Evolutionary conservation across 2,113 vertebrate genomes (phyloP).

Genomic region (Ammodytes dubius): DNA sequence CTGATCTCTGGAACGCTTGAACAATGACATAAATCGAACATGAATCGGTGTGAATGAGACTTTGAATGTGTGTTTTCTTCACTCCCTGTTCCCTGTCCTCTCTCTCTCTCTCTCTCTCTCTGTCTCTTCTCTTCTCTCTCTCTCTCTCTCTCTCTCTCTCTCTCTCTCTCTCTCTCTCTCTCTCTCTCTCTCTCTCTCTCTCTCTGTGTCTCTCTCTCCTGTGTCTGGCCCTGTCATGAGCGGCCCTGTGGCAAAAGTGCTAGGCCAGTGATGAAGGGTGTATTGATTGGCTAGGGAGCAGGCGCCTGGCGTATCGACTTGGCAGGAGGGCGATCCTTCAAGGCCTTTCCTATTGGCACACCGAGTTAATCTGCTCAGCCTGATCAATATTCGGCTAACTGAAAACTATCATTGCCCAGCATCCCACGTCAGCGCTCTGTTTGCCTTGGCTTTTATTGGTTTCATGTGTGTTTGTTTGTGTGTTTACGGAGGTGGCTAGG

Average conservation of each 20-base stretch:
- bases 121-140: constrained; percentile 36
- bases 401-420: constrained; percentile 79
- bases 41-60: constrained; percentile 18
- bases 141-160: constrained; percentile 11
- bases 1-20: constrained; percentile 28
- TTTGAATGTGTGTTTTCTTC: constrained; percentile 17
- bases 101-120: constrained; percentile 10
- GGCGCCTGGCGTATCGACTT: constrained; percentile 79
- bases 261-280: constrained; percentile 75
- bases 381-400: constrained; percentile 80
- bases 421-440: constrained; percentile 68
- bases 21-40: constrained; percentile 3
- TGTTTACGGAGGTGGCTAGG: constrained; percentile 53
- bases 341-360: constrained; percentile 80
- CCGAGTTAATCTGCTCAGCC: constrained; percentile 82
- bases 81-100: not conserved
- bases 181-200: constrained; percentile 10
- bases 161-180: constrained; percentile 37
- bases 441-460: constrained; percentile 66
- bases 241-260: constrained; percentile 57
- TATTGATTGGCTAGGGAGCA: constrained; percentile 77
- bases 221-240: constrained; percentile 54
- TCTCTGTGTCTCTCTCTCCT: constrained; percentile 38
- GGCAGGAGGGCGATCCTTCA: constrained; percentile 78
- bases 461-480: constrained; percentile 70